Conservation (phyloP, 2,888 invertebrate species). For the Lycaena phlaeas region DNA sequence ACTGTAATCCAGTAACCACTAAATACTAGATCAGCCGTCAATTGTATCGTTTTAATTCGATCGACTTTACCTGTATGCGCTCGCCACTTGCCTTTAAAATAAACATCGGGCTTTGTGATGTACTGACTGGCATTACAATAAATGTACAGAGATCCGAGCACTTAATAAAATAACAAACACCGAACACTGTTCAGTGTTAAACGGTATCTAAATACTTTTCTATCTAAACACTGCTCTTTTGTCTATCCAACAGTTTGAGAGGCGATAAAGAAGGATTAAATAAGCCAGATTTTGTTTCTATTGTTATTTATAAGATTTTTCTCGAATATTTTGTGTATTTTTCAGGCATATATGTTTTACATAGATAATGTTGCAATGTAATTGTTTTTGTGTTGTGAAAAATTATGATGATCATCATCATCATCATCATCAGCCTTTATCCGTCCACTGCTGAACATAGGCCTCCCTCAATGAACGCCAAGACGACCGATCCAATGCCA, state of each 20-base stretch:
- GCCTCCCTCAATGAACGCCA: too few species aligned
- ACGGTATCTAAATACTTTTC: slow-evolving; percentile 48
- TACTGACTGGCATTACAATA: slow-evolving; percentile 52
- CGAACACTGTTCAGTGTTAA: slow-evolving; percentile 46
- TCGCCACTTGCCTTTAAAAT: slow-evolving; percentile 37
- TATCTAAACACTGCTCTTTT: slow-evolving; percentile 52
- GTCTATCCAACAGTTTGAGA: slow-evolving; percentile 43
- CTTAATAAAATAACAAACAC: slow-evolving; percentile 64
- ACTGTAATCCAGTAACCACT: too few species aligned
- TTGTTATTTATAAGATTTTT: not conserved
- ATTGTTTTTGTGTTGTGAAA: too few species aligned
- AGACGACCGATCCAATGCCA: too few species aligned
- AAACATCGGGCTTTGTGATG: slow-evolving; percentile 50
- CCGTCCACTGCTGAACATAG: too few species aligned
- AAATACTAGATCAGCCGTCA: too few species aligned
- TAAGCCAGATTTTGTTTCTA: slow-evolving; percentile 2
- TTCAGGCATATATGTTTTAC: too few species aligned
- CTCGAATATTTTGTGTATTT: not conserved
- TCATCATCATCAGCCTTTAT: too few species aligned
- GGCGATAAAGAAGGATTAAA: slow-evolving; percentile 4
- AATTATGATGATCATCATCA: too few species aligned
- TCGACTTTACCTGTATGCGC: slow-evolving; percentile 8
- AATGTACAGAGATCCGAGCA: slow-evolving; percentile 51
- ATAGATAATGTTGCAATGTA: too few species aligned
- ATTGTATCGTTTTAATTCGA: slow-evolving; percentile 20